These are phyloP conservation scores for Melanostigma gelatinosum DNA, from an alignment of 2,113 vertebrate species.

Conservation along the genomic window DNA sequence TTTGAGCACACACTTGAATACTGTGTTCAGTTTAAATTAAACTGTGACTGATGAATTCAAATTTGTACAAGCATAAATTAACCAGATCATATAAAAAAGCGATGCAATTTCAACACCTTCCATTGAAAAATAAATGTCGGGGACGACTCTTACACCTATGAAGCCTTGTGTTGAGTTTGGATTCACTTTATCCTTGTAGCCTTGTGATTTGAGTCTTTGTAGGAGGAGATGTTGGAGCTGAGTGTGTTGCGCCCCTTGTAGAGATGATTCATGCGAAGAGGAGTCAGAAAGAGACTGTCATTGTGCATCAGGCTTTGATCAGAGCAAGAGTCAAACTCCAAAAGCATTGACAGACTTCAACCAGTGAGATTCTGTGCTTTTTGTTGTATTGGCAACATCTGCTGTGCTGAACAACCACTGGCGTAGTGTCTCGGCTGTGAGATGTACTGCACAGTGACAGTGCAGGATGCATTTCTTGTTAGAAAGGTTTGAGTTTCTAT, in stretches of 20 bases:
- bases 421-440: neutral
- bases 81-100: neutral
- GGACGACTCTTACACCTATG: neutral
- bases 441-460: neutral
- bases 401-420: neutral
- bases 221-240: constrained; percentile 1
- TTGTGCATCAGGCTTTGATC: neutral
- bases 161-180: neutral
- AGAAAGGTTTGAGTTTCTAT: neutral
- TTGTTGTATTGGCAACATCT: neutral
- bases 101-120: neutral
- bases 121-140: constrained; percentile 19
- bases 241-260: neutral
- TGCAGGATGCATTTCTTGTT: neutral
- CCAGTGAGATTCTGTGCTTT: neutral
- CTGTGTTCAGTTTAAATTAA: neutral
- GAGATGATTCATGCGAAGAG: constrained; percentile 32
- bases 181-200: constrained; percentile 1
- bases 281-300: constrained; percentile 1
- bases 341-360: neutral
- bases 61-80: neutral
- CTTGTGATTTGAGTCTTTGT: neutral
- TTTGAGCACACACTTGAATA: neutral
- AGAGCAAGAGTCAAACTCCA: neutral
- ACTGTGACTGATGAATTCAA: neutral